Base-by-base conservation (phyloP, 1,140 invertebrate species). In the Heliothis subflexa region DNA sequence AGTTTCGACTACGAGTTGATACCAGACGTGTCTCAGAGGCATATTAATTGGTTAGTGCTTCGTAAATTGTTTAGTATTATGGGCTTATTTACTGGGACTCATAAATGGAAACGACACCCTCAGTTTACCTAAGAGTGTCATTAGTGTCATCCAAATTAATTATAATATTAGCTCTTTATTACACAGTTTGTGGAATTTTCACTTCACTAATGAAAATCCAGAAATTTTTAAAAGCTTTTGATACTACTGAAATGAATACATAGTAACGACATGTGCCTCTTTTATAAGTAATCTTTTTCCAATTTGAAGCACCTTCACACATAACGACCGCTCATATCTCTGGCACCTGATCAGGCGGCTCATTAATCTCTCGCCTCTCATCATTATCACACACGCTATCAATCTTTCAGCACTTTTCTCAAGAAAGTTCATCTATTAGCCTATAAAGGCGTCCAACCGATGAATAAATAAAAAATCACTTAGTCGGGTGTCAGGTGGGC, bases 381-480 rank as follows among this genome's bases (percentile, higher is more conserved):
- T 70, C 66, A 66, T 70, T 50, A 70, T 70, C 47, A 70, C 66
- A 50, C 47, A 52, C 40, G 40, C 13, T 70, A 70, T 70, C 47
- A 70, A 70, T 70, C 66, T 70, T 14, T 66, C 62, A 66, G 47
- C 62, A 66, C 18, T 74, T 74, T 74, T 74, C 71, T 47, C 40
- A 49, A 59, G 33, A 45, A 28, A 40, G 16, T 59, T 74, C 71
- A 66, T 66, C 40, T 66, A 66, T 66, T 47, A 47, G 33, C 40
- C 62, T 66, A 7, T 66, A 11, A 62, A 66, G 62, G 62, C 14
- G 62, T 66, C 47, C 62, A 66, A 49, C 40, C 40, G 62, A 57
- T 73, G 71, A 73, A 59, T 73, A 73, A 73, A 59, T 73, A 73
- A 57, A 71, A 70, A 73, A 75, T 75, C 59, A 75, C 73, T 75